Base-by-base conservation (phyloP, 1,140 invertebrate genomes). In the Pogonognathellus flavescens region DNA sequence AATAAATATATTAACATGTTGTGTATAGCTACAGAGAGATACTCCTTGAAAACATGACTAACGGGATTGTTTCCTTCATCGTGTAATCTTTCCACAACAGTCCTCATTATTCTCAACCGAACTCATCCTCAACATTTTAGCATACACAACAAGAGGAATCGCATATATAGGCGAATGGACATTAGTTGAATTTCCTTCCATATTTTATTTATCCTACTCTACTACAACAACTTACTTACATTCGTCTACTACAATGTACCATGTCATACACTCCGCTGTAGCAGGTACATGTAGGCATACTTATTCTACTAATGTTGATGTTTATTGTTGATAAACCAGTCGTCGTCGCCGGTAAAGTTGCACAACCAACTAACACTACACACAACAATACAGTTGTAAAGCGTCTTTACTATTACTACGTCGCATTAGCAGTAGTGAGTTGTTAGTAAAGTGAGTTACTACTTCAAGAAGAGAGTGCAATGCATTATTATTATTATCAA, bases 11-110 rank as follows among this genome's bases (percentile, higher is more conserved):
- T 60, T 18, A 22, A 20, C 10, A 20, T n/a, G 22, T 5, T 7
- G 59, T 20, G 3, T 66, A 31, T 6, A 18, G 20, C n/a, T n/a
- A 22, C 25, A 31, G 22, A 66, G 22, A 13, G 6, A 1, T 81
- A 18, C 50, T 81, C 50, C 80, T 81, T 22, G 52, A 81, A 81
- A 52, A 81, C 80, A 81, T 25, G 80, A 57, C 80, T 85, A 85
- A 85, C 84, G 84, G 84, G 84, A 85, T 82, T 82, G 84, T 82
- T 85, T 85, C 80, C 84, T 76, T 85, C 84, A 85, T 85, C 84
- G 84, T 80, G 66, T 85, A 85, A 85, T 85, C 84, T 85, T 82
- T 85, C 31, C 84, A 85, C 84, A 41, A 41, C 31, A 76, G 83
- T 25, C 62, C 82, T 83, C 82, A 83, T 83, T 83, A 83, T 83